A percentile compares a stretch with the other conserved stretches of the same genome.
Evolutionary conservation across 2,113 vertebrate species (phyloP).

Genomic region (Cepphus grylle): DNA sequence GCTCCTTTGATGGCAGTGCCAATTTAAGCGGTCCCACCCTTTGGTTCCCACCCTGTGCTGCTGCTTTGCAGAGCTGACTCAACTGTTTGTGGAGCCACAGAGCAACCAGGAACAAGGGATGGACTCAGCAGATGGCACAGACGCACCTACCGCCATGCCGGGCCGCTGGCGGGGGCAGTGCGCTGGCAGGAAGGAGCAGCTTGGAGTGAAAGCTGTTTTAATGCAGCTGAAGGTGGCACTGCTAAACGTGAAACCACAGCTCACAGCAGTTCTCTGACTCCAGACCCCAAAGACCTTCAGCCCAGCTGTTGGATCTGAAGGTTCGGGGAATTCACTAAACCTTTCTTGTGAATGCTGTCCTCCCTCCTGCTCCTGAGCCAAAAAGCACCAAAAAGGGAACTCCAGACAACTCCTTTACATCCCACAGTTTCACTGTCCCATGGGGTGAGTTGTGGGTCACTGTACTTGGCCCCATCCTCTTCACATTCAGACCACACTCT

Average conservation of each 20-base stretch:
- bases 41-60: not conserved
- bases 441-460: not conserved
- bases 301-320: not conserved
- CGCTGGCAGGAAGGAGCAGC: not conserved
- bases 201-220: not conserved
- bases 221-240: not conserved
- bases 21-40: not conserved
- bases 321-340: not conserved
- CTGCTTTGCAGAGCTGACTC: not conserved
- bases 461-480: not conserved
- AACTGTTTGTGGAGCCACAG: not conserved
- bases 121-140: not conserved
- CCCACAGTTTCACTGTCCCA: not conserved
- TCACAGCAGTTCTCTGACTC: not conserved
- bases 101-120: not conserved
- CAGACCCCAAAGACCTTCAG: not conserved
- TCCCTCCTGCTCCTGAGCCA: not conserved
- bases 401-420: not conserved
- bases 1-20: not conserved
- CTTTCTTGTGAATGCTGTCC: not conserved
- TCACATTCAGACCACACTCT: not conserved
- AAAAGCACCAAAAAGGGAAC: not conserved
- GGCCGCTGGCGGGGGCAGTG: not conserved
- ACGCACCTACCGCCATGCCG: rapidly evolving
- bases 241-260: not conserved